Evolutionary conservation across 2,888 invertebrate species (phyloP).

Genomic region (Chromoteleia sp.): DNA sequence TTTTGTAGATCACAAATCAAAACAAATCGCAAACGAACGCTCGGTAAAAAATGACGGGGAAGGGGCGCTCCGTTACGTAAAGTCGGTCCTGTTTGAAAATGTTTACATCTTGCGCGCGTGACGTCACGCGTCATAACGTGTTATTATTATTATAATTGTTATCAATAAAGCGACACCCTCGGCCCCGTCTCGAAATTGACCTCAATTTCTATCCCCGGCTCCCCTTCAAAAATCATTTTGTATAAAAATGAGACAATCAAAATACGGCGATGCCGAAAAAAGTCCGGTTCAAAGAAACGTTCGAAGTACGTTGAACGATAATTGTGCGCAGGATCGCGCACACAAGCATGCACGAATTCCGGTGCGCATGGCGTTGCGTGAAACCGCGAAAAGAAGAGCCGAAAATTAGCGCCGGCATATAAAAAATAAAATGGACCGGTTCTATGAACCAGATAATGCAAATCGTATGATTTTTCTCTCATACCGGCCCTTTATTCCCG

Average conservation of each 20-base stretch:
- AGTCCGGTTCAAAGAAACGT: constrained; percentile 20
- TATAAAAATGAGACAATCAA: background rate
- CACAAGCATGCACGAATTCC: constrained; percentile 32
- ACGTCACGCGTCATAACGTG: constrained; percentile 36
- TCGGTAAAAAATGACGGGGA: background rate
- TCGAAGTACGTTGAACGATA: constrained; percentile 34
- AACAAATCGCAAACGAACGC: constrained; percentile 25
- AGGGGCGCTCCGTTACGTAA: constrained; percentile 25
- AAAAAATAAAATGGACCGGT: background rate
- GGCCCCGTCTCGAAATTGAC: background rate
- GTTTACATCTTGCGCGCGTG: constrained; percentile 53
- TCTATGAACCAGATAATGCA: background rate
- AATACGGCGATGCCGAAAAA: background rate
- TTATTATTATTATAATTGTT: constrained; percentile 6
- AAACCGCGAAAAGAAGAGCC: constrained; percentile 13
- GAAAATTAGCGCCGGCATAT: background rate
- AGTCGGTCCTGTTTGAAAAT: constrained; percentile 44
- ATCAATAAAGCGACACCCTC: background rate
- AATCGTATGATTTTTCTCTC: constrained; percentile 37
- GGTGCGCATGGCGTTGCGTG: constrained; percentile 6
- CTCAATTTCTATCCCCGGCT: background rate
- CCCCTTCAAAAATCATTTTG: background rate
- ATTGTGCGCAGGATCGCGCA: constrained; percentile 23
- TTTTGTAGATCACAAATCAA: constrained; percentile 17
- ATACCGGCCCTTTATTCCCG: background rate